Conservation (phyloP, 2,113 vertebrate genomes). For the Setophaga kirtlandii region DNA sequence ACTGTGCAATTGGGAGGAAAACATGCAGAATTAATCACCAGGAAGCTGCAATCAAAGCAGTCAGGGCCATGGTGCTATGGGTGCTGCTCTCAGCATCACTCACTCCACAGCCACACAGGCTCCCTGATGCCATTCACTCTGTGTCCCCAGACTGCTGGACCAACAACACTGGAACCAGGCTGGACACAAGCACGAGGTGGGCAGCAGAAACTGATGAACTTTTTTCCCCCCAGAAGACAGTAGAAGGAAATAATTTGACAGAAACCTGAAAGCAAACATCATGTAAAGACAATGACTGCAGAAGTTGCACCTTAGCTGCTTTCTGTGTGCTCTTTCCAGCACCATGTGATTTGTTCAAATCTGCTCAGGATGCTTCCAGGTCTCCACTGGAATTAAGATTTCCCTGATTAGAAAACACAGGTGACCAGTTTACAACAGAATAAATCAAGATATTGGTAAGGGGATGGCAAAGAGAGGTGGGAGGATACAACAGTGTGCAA, state of each 20-base stretch:
- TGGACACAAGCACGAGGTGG: not conserved
- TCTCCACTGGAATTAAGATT: not conserved
- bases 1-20: not conserved
- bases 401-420: not conserved
- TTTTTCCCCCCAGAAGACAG: not conserved
- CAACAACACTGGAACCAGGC: not conserved
- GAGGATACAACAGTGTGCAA: not conserved
- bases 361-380: not conserved
- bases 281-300: not conserved
- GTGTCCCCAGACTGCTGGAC: not conserved
- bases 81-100: not conserved
- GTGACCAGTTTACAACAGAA: not conserved
- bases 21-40: not conserved
- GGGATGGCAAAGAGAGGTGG: not conserved
- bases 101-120: not conserved
- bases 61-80: not conserved
- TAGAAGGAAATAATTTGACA: not conserved
- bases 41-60: not conserved
- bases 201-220: not conserved
- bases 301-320: not conserved
- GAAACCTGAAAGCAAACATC: not conserved
- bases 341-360: not conserved
- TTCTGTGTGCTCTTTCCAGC: not conserved
- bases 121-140: not conserved
- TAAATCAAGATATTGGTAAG: not conserved